Base-by-base conservation (phyloP, 1,140 invertebrate species). In the Leptoteleia sp. region DNA sequence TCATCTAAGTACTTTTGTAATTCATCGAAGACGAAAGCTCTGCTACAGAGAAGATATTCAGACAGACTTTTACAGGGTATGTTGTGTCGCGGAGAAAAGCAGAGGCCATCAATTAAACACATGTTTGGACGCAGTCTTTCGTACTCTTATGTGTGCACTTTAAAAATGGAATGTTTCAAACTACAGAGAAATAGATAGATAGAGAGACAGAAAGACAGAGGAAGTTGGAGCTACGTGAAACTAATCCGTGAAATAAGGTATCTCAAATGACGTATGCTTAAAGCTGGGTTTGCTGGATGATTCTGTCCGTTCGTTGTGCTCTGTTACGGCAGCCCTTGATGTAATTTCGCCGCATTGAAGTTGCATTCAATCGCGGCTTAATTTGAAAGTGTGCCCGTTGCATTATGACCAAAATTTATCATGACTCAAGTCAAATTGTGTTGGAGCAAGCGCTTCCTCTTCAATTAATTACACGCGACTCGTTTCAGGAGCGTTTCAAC, bases 381-480 rank as follows among this genome's bases (percentile, higher is more conserved):
- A 48, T 57, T 64, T 31, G 43, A 43, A 65, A 65, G 43, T 12
- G 13, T 25, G 31, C 47, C 35, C 9, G 33, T 61, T 59, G 50
- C 27, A 42, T 50, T 57, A 40, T 40, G 16, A 48, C 7, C 9
- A 33, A 47, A 62, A 45, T 62, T 61, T 47, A 42, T 68, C 55
- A 52, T 33, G 22, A 52, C 19, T 59, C 13, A 42, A 45, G 13
- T 8, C 55, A 42, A 61, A 50, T 47, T 38, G 43, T 43, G 38
- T 65, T 8, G 62, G 43, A 43, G 62, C 64, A 64, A 70, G 57
- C 61, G 70, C 48, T 71, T 79, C 29, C 65, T 70, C 70, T 64
- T 75, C 67, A 76, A 76, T 76, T 68, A 76, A 68, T 76, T 75
- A 61, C 48, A 57, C 77, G 61, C 19, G 50, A 50, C 37, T 57